phyloP scores from a whole-genome alignment of 2,888 invertebrate species.

The Lypha dubia region DNA sequence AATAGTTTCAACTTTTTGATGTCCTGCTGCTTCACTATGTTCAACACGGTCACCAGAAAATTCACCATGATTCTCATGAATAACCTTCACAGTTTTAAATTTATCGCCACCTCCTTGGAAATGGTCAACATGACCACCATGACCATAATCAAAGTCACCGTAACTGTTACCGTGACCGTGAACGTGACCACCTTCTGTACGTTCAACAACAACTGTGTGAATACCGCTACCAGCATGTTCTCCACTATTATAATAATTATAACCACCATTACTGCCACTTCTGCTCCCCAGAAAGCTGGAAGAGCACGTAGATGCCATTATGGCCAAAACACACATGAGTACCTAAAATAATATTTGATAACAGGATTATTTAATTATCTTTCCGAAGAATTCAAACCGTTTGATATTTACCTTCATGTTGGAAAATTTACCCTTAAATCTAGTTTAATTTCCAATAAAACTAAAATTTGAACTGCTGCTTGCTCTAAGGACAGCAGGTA shows the following conservation, averaged over 20 bases:
- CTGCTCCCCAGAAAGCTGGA: constrained; percentile 62
- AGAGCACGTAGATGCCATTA: constrained; percentile 67
- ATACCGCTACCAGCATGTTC: constrained; percentile 44
- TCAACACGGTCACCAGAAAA: constrained; percentile 60
- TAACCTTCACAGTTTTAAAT: constrained; percentile 62
- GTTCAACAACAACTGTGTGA: constrained; percentile 54
- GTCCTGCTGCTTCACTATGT: constrained; percentile 46
- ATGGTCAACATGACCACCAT: constrained; percentile 45
- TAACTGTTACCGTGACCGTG: constrained; percentile 14
- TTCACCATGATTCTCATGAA: constrained; percentile 70
- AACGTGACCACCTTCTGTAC: constrained; percentile 35
- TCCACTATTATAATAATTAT: constrained; percentile 45
- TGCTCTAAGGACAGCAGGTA: constrained; percentile 74
- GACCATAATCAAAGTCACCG: constrained; percentile 52
- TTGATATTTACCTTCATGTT: constrained; percentile 70
- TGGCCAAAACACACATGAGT: constrained; percentile 68
- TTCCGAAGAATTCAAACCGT: background rate
- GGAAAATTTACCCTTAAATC: constrained; percentile 74
- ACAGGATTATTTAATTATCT: background rate
- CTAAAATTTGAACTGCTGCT: constrained; percentile 76
- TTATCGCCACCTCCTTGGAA: constrained; percentile 51
- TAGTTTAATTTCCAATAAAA: constrained; percentile 72
- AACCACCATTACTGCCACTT: constrained; percentile 50
- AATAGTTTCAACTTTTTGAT: constrained; percentile 59
- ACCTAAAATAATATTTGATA: constrained; percentile 57